Evolutionary conservation across 2,888 invertebrate genomes (phyloP).

Genomic region (Macrophya annulata): DNA sequence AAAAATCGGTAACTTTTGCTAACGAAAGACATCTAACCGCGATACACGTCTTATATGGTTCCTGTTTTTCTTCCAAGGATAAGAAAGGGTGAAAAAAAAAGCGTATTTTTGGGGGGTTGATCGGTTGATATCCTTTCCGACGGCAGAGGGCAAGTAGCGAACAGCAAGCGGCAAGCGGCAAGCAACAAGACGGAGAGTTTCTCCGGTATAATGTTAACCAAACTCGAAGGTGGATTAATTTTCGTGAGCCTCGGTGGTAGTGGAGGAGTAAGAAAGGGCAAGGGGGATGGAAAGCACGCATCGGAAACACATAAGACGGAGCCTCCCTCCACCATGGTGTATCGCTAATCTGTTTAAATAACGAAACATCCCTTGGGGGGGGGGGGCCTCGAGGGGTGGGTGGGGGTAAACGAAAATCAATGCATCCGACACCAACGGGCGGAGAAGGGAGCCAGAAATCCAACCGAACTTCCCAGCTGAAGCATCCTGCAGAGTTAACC

Average conservation of each 20-base stretch:
- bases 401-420: constrained; percentile 78
- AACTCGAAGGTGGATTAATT: constrained; percentile 74
- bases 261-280: constrained; percentile 2
- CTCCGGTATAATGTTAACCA: constrained; percentile 56
- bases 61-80: neutral
- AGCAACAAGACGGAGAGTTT: constrained; percentile 75
- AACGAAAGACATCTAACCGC: neutral
- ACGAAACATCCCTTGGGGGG: constrained; percentile 76
- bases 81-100: neutral
- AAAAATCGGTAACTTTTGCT: neutral
- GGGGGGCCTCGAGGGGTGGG: constrained; percentile 64
- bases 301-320: constrained; percentile 76
- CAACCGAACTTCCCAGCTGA: constrained; percentile 44
- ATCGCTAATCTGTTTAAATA: constrained; percentile 79
- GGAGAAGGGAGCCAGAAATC: constrained; percentile 39
- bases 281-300: constrained; percentile 65
- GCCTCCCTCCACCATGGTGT: constrained; percentile 71
- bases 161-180: constrained; percentile 78
- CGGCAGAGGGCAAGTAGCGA: neutral
- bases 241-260: constrained; percentile 63
- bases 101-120: constrained; percentile 77
- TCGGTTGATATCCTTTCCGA: constrained; percentile 66
- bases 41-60: neutral
- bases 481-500: constrained; percentile 51
- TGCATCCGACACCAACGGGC: constrained; percentile 68